Base-by-base conservation (phyloP, 2,888 invertebrate genomes). In the Anarsia innoxiella region DNA sequence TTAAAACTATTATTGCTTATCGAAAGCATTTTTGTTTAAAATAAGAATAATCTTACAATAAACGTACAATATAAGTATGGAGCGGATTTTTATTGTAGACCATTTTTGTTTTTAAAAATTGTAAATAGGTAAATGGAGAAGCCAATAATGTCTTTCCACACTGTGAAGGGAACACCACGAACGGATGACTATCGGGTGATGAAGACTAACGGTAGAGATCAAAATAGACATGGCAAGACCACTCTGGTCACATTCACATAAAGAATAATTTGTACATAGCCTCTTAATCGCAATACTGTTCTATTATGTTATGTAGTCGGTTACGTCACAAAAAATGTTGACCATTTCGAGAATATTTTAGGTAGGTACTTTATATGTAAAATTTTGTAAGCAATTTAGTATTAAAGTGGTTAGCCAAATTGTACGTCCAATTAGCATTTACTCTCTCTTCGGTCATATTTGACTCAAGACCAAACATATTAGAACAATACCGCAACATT, bases 171-270 rank as follows among this genome's bases (percentile, higher is more conserved):
- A 61, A 59, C 56, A 66, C 61, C 60, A 59, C 54, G 41, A 51
- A 47, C 45, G 44, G n/a, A 9, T 44, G 54, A 49, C 48, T 59
- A 59, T 52, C 48, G 56, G 55, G 45, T 52, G 55, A 53, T 56
- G 59, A 63, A 61, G 53, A 73, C 74, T 77, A 77, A 57, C 69
- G 72, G 76, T 74, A 72, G 77, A 82, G 76, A 79, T 78, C 75
- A 78, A 77, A 73, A 71, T 49, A 70, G 68, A 74, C 72, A 74
- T 78, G 80, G 77, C 78, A 71, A 70, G 70, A 77, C 74, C 71
- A 41, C 49, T 49, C 40, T 40, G 69, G 74, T 71, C 71, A 57
- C 49, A 59, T 61, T 60, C 48, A 61, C 46, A 59, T 57, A 51
- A 49, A 63, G 52, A 59, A 59, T 58, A 64, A 62, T 28, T 82